Base-by-base conservation (phyloP, 1,140 invertebrate genomes). In the Geopemphigus sp. region DNA sequence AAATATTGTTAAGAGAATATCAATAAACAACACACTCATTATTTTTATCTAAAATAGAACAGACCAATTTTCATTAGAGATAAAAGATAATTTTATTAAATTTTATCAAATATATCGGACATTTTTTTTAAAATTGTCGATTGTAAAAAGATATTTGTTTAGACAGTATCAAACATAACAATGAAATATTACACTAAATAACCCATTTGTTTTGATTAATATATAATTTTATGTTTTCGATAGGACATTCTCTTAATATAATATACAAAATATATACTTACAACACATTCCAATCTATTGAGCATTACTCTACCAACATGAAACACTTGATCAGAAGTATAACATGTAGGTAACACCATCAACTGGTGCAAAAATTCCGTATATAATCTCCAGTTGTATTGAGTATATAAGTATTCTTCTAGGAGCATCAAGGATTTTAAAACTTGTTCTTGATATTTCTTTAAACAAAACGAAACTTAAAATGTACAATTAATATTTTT, bases 361-460 rank as follows among this genome's bases (percentile, higher is more conserved):
- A 78, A 11, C 39, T 78, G 74, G 22, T 78, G 74, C 8, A 78
- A 78, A 29, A 78, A 78, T 61, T 78, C 74, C 29, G 22, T 39
- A n/a, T 78, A 78, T 11, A 78, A 47, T 29, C 74, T 78, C 74
- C 74, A 78, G 5, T 78, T 78, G 39, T 78, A 78, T 4, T 78
- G 74, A 0, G 39, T 14, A 61, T 19, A 61, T 10, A 78, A 59
- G 63, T 50, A 78, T 61, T 78, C 74, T 78, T 78, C 74, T 29
- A 78, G 61, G 29, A 47, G 57, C 74, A 78, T 78, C 24, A 78
- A 26, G 47, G 74, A 78, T 61, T 78, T 78, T 26, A 78, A 78
- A 26, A 78, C 74, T 78, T 78, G 74, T 63, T 78, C 74, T 78
- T 78, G 74, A 29, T 78, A 78, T 78, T 78, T 78, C 74, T 78